Conservation (phyloP, 2,113 vertebrate genomes). For the mouse (Mus musculus) region GRCm39 chr2:130918001-130918500, state of each 20-base stretch:
- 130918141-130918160: neutral
- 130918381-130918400: accelerated
- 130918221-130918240: constrained; percentile 83
- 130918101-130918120: constrained; percentile 82
- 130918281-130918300: constrained; percentile 79
- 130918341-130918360: neutral
- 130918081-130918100: constrained; percentile 69
- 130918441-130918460: neutral
- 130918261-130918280: constrained; percentile 80
- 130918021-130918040: constrained; percentile 80
- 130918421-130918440: neutral
- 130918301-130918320: neutral
- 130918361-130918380: neutral
- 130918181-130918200: constrained; percentile 84
- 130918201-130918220: accelerated
- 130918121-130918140: constrained; percentile 59
- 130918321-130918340: accelerated
- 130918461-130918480: neutral
- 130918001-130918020: neutral
- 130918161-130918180: constrained; percentile 76
- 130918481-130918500: neutral
- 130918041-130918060: constrained; percentile 65
- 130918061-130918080: neutral
- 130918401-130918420: neutral
- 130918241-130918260: constrained; percentile 81